phyloP scores from a whole-genome alignment of 1,140 invertebrate genomes.

The Ditylenchus dipsaci region DNA sequence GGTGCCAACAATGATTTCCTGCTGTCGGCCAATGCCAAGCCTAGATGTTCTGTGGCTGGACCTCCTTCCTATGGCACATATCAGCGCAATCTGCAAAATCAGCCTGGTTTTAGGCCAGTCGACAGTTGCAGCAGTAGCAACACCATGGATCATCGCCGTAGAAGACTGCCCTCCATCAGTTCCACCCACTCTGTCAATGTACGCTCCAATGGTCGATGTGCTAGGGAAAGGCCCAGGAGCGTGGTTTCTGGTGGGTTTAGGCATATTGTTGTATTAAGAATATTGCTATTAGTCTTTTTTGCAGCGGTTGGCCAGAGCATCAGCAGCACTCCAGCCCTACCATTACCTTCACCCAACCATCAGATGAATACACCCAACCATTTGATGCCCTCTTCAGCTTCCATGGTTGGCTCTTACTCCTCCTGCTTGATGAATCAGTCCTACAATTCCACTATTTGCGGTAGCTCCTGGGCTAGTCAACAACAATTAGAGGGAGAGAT shows the following conservation, averaged over 20 bases:
- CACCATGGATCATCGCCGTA: not conserved
- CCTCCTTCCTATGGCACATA: conserved; percentile 1
- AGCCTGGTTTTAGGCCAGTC: conserved; percentile 5
- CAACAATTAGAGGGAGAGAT: conserved; percentile 44
- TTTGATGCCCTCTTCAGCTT: conserved; percentile 8
- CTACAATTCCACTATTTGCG: conserved; percentile 25
- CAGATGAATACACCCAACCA: not conserved
- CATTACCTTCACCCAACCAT: not conserved
- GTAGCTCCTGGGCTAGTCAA: conserved; percentile 34
- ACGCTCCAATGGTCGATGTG: not conserved
- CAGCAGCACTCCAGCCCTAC: not conserved
- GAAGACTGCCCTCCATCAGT: not conserved
- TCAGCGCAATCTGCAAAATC: not conserved
- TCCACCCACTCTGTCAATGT: conserved; percentile 2
- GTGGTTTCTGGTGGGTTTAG: conserved; percentile 37
- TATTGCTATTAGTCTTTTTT: not conserved
- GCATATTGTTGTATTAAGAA: not conserved
- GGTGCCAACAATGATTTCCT: conserved; percentile 13
- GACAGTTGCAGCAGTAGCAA: not conserved
- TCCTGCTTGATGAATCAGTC: conserved; percentile 32
- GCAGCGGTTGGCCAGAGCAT: not conserved
- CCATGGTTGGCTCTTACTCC: conserved; percentile 11
- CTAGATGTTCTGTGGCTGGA: not conserved
- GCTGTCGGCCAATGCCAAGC: not conserved
- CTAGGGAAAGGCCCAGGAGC: conserved; percentile 34